Conservation (phyloP, 2,113 vertebrate genomes). For the Climacteris rufus region DNA sequence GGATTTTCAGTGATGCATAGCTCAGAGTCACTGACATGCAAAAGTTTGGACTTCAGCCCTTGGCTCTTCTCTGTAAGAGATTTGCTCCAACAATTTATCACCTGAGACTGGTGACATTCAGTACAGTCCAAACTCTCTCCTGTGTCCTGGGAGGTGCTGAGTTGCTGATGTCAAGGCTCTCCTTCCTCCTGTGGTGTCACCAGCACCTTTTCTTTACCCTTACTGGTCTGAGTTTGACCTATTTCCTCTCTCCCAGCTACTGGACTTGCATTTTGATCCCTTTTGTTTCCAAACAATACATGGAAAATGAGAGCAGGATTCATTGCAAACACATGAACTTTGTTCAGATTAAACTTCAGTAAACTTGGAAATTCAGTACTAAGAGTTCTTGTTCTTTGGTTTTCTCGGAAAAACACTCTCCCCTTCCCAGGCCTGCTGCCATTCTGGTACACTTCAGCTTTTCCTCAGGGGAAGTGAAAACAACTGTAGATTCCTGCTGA, state of each 20-base stretch:
- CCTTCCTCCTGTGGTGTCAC: not conserved
- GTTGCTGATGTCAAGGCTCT: not conserved
- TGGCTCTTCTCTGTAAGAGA: not conserved
- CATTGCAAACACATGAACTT: not conserved
- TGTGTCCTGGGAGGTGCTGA: rapidly evolving
- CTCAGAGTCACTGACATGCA: not conserved
- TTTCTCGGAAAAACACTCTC: not conserved
- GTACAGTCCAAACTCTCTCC: not conserved
- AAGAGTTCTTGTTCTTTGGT: not conserved
- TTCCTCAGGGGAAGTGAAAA: not conserved
- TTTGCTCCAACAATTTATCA: not conserved
- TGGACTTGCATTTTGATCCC: not conserved
- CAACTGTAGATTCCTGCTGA: not conserved
- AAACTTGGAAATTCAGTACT: not conserved
- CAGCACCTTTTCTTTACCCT: not conserved
- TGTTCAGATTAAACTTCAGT: not conserved
- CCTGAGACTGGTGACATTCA: not conserved
- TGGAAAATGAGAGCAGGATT: not conserved
- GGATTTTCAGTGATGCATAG: not conserved
- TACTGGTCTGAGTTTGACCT: not conserved
- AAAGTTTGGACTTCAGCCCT: conserved; percentile 31
- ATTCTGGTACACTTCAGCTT: not conserved
- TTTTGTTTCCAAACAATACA: not conserved
- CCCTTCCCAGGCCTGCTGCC: not conserved
- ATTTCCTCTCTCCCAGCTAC: not conserved